Conservation (phyloP, 2,888 invertebrate species). For the Nebria brevicollis region DNA sequence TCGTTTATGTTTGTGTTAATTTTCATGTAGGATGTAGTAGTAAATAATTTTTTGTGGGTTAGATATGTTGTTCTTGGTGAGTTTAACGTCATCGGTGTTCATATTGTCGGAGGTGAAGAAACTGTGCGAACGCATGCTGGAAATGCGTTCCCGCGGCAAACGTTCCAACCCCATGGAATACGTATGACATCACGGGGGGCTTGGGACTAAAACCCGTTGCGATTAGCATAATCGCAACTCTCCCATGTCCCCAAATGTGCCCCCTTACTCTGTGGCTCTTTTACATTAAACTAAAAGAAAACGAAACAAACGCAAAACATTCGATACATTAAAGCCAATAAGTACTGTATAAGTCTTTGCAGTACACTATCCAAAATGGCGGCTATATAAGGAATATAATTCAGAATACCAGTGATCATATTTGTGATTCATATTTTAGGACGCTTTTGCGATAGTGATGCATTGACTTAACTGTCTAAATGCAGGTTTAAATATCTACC, state of each 20-base stretch:
- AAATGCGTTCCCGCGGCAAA: constrained; percentile 65
- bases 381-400: background rate
- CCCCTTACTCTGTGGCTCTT: constrained; percentile 55
- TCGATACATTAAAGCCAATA: constrained; percentile 17
- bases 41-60: constrained; percentile 51
- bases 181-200: constrained; percentile 73
- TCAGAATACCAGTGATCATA: constrained; percentile 12
- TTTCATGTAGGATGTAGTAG: background rate
- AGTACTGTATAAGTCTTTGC: constrained; percentile 30
- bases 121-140: constrained; percentile 78
- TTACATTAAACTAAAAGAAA: constrained; percentile 4
- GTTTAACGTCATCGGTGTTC: constrained; percentile 96
- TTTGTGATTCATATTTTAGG: background rate
- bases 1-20: background rate
- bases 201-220: constrained; percentile 60
- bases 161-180: constrained; percentile 71
- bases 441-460: constrained; percentile 17
- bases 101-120: constrained; percentile 94
- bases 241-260: constrained; percentile 56
- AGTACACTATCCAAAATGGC: constrained; percentile 3
- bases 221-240: constrained; percentile 57
- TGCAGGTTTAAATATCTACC: constrained; percentile 42
- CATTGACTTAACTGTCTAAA: constrained; percentile 13
- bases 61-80: constrained; percentile 92
- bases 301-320: background rate